Percentiles rank a stretch among this genome's conserved stretches.
Evolutionary conservation across 2,797 vertebrate species (phyloP).

Genomic region (Acanthurus lineatus): DNA sequence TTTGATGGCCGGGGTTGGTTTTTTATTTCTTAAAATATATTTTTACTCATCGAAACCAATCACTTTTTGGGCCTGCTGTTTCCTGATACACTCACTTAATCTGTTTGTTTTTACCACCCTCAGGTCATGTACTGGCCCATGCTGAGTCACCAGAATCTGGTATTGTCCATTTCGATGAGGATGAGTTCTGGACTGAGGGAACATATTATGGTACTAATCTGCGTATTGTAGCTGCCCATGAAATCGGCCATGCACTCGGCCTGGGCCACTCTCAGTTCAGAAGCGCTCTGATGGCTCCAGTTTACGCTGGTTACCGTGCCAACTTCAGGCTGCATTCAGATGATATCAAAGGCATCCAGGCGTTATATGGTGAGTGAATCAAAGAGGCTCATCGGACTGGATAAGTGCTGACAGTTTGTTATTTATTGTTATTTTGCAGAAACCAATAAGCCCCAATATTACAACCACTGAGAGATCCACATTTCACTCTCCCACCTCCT

Average conservation of each 20-base stretch:
- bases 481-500: too few relatives aligned
- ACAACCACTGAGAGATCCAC: too few relatives aligned
- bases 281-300: conserved; percentile 89
- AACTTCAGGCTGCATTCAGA: conserved; percentile 89
- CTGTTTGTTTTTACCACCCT: conserved; percentile 8
- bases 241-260: conserved; percentile 92
- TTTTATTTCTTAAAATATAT: not conserved
- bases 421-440: too few relatives aligned
- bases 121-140: conserved; percentile 91
- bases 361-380: conserved; percentile 87
- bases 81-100: not conserved
- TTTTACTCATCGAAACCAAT: not conserved
- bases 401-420: too few relatives aligned
- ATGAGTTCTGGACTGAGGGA: conserved; percentile 91
- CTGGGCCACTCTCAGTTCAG: conserved; percentile 90
- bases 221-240: conserved; percentile 93
- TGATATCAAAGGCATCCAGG: conserved; percentile 90
- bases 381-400: not conserved
- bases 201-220: conserved; percentile 88
- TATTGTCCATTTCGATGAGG: conserved; percentile 92
- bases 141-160: conserved; percentile 90
- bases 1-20: conserved; percentile 91
- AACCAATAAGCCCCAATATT: too few relatives aligned
- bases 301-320: conserved; percentile 87
- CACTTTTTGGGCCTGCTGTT: not conserved